Percentiles rank a stretch among this genome's conserved stretches.
Evolutionary conservation across 2,113 vertebrate species (phyloP).

Genomic region (Dromas ardeola): DNA sequence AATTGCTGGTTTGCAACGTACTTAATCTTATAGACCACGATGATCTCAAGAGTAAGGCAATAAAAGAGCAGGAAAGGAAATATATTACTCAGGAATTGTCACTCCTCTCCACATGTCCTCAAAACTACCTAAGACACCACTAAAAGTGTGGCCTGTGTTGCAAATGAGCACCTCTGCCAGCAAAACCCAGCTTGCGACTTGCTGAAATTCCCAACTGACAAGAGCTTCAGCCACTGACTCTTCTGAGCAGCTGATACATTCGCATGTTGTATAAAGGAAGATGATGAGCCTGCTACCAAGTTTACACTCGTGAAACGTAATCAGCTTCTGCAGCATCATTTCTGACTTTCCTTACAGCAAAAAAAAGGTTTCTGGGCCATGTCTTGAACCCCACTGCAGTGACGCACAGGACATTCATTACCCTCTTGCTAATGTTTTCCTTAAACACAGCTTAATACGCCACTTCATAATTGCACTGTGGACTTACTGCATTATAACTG

Average conservation of each 20-base stretch:
- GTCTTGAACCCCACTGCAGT: not conserved
- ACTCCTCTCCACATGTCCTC: not conserved
- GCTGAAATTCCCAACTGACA: not conserved
- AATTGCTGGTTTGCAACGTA: not conserved
- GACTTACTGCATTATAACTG: conserved; percentile 46
- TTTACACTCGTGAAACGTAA: not conserved
- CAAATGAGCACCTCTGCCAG: not conserved
- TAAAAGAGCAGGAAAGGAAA: not conserved
- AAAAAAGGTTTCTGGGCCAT: not conserved
- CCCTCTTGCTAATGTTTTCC: not conserved
- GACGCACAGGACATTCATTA: not conserved
- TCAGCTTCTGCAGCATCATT: not conserved
- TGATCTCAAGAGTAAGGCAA: not conserved
- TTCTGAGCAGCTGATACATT: not conserved
- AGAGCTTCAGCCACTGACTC: not conserved
- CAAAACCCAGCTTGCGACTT: not conserved
- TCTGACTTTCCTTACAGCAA: not conserved
- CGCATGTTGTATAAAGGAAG: fast-evolving
- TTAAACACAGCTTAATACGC: not conserved
- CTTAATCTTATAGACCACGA: not conserved
- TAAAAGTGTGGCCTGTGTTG: not conserved
- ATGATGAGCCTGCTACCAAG: not conserved
- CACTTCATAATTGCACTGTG: conserved; percentile 33
- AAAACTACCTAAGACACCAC: not conserved
- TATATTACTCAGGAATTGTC: not conserved